Evolutionary conservation across 2,888 invertebrate species (phyloP).

Genomic region (Branchellion lobata): DNA sequence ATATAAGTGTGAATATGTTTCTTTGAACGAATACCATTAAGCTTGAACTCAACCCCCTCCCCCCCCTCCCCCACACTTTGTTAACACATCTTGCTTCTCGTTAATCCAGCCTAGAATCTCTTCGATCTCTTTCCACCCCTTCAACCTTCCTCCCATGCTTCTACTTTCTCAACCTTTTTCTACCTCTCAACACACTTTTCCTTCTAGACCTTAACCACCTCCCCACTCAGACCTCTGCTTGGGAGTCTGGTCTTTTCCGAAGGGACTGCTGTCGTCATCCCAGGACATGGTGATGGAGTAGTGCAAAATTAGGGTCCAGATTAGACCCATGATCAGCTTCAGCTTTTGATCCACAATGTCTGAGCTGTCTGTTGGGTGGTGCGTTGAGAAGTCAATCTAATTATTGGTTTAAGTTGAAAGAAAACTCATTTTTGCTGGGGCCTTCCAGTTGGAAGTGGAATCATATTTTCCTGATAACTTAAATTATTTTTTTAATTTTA

Average conservation of each 20-base stretch:
- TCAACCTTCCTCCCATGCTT: too few species aligned
- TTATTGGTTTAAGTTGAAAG: neutral
- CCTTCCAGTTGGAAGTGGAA: neutral
- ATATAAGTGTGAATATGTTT: neutral
- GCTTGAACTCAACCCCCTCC: too few species aligned
- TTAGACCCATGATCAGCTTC: constrained; percentile 84
- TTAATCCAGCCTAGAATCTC: too few species aligned
- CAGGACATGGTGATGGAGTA: constrained; percentile 90
- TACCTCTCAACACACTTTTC: too few species aligned
- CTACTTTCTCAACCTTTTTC: too few species aligned
- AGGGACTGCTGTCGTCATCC: constrained; percentile 71
- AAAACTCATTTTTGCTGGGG: neutral
- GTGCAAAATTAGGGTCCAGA: constrained; percentile 90
- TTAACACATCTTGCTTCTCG: too few species aligned
- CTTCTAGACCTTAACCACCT: too few species aligned
- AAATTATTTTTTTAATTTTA: too few species aligned
- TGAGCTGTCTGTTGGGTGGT: constrained; percentile 70
- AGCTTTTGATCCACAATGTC: constrained; percentile 87
- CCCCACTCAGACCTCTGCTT: constrained; percentile 59
- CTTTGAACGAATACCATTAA: too few species aligned
- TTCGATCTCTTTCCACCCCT: too few species aligned
- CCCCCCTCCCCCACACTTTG: too few species aligned
- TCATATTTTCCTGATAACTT: too few species aligned
- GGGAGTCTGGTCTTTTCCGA: constrained; percentile 63
- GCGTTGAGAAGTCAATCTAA: neutral